Base-by-base conservation (phyloP, 2,797 vertebrate genomes). In the Betta splendens region DNA sequence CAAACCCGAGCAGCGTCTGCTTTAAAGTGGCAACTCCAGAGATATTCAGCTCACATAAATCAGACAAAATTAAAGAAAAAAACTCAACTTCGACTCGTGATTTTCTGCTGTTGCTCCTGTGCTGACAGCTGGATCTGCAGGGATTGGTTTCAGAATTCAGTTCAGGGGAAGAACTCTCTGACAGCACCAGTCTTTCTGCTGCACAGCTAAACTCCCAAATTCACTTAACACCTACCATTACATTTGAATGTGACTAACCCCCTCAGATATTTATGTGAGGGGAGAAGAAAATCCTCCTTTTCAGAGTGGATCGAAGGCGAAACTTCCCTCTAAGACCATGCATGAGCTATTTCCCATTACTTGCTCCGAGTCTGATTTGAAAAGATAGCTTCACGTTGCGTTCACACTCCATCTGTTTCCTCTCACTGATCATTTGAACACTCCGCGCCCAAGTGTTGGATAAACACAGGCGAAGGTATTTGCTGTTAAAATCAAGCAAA, bases 331-430 rank as follows among this genome's bases (percentile, higher is more conserved):
- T 9, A 29, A n/a, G 75, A 38, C 37, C 20, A 61, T 72, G 64
- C 74, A 62, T 72, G 70, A 69, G 59, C 69, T 80, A 43, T 58
- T 80, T 85, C 60, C 53, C 43, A 77, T 82, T 81, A 69, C 76
- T 68, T 72, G 64, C 31, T 55, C 60, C 43, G 54, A 46, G 58
- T 43, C 62, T 77, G 73, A 76, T 69, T 49, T 36, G 22, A 38
- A 50, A 56, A 20, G 58, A 72, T 74, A 80, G 62, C 75, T 67
- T 54, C 66, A 26, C 73, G 33, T 66, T 62, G 70, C 75, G 67
- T 79, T 83, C 79, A 80, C 83, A 73, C 77, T 83, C 81, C 80
- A 85, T 83, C 83, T 83, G 86, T 80, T 87, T 84, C 71, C 71
- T 72, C 81, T 85, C 59, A 52, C 83, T 69, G 80, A 80, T 82